Evolutionary conservation across 2,888 invertebrate genomes (phyloP).

Genomic region (Eledona agricola): DNA sequence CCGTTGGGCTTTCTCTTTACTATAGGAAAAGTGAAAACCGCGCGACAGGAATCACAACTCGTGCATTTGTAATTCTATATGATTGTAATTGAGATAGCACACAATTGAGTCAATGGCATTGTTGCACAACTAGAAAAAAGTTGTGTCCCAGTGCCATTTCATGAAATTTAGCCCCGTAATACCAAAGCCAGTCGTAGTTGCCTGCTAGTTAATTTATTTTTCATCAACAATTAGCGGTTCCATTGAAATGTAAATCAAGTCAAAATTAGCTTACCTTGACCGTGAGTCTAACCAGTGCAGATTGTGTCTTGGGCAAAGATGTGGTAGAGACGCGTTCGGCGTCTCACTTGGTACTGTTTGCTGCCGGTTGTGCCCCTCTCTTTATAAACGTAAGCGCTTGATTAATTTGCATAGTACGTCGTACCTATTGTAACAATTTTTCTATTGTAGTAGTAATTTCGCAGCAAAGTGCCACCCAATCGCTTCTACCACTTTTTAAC

Average conservation of each 20-base stretch:
- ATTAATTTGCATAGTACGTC: conserved; percentile 31
- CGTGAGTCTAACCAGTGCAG: conserved; percentile 15
- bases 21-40: conserved; percentile 8
- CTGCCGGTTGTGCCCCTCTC: conserved; percentile 27
- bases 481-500: too few relatives aligned
- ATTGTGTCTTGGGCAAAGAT: conserved; percentile 12
- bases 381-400: conserved; percentile 30
- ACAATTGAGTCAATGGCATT: too few relatives aligned
- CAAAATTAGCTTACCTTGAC: conserved; percentile 16
- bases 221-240: too few relatives aligned
- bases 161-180: too few relatives aligned
- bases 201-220: too few relatives aligned
- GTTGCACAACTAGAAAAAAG: too few relatives aligned
- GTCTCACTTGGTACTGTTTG: conserved; percentile 26
- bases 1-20: conserved; percentile 10
- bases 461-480: conserved; percentile 9
- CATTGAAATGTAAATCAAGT: background rate
- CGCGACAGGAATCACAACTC: conserved; percentile 1
- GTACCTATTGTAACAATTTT: conserved; percentile 26
- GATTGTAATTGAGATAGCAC: too few relatives aligned
- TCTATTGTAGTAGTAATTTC: conserved; percentile 14
- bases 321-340: conserved; percentile 16
- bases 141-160: too few relatives aligned
- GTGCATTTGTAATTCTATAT: too few relatives aligned
- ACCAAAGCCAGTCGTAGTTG: too few relatives aligned